Conservation (phyloP, 2,888 invertebrate genomes). For the Noctua janthe region DNA sequence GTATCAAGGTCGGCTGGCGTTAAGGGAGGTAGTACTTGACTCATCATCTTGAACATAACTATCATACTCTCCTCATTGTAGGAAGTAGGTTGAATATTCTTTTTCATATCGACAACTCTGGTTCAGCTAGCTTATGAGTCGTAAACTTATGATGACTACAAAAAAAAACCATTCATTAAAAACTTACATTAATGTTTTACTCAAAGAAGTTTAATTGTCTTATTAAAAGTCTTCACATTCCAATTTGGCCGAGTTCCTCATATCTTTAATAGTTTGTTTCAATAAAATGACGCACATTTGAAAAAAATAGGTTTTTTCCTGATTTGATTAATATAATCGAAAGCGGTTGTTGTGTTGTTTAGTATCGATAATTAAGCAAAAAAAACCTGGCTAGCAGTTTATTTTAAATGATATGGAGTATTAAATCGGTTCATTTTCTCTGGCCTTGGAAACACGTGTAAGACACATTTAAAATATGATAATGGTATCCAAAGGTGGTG, state of each 20-base stretch:
- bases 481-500: no score
- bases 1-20: no score
- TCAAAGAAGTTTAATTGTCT: neutral
- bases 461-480: neutral
- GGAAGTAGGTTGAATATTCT: no score
- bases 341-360: neutral
- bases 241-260: conserved; percentile 10
- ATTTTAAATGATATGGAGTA: neutral
- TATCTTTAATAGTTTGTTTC: neutral
- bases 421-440: neutral
- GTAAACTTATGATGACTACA: neutral
- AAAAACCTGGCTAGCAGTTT: neutral
- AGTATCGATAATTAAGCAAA: neutral
- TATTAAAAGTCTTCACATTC: conserved; percentile 19
- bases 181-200: neutral
- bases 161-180: neutral
- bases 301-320: neutral
- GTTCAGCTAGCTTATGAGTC: neutral
- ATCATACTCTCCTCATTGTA: neutral
- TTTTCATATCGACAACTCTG: neutral
- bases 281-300: neutral
- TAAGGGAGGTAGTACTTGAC: no score
- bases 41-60: no score
- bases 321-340: neutral
- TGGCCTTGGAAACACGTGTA: neutral